Percentiles rank a stretch among this genome's conserved stretches.
Conservation (phyloP, 23 tunicate species). For the Trididemnum nubilum region DNA sequence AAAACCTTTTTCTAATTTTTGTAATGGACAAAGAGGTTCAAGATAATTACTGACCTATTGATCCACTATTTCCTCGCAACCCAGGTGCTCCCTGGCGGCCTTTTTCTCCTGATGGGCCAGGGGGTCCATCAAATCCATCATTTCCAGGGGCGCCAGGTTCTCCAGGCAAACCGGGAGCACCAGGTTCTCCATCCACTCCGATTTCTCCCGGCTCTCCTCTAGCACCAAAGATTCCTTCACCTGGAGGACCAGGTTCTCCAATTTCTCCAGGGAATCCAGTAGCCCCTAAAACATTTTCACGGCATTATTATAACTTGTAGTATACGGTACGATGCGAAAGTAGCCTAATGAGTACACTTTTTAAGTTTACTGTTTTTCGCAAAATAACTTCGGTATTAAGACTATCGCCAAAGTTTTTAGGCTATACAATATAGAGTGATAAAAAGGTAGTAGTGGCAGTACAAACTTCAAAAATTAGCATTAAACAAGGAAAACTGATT, state of each 20-base stretch:
- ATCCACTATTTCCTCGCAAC: neutral
- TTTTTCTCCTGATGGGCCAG: slow-evolving; percentile 53
- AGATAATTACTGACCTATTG: slow-evolving; percentile 23
- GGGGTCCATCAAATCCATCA: slow-evolving; percentile 26
- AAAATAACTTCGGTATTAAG: too few relatives aligned
- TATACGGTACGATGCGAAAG: too few relatives aligned
- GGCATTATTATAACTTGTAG: too few relatives aligned
- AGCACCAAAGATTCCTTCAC: slow-evolving; percentile 12
- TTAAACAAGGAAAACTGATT: too few relatives aligned
- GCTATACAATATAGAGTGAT: too few relatives aligned
- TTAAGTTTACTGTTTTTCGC: too few relatives aligned
- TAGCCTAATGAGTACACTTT: too few relatives aligned
- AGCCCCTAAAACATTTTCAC: slow-evolving; percentile 20
- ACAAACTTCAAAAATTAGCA: too few relatives aligned
- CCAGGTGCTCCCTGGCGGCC: slow-evolving; percentile 49
- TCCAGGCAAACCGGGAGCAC: slow-evolving; percentile 51
- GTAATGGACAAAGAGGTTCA: too few relatives aligned
- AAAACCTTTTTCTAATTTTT: too few relatives aligned
- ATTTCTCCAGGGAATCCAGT: slow-evolving; percentile 50
- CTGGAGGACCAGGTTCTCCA: slow-evolving; percentile 70
- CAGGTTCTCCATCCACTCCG: slow-evolving; percentile 56
- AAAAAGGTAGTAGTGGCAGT: too few relatives aligned
- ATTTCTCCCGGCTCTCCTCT: slow-evolving; percentile 36
- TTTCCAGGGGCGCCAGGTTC: slow-evolving; percentile 47
- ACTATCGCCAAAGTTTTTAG: too few relatives aligned